Conservation (phyloP, 1,140 invertebrate species). For the Bombus impatiens region DNA sequence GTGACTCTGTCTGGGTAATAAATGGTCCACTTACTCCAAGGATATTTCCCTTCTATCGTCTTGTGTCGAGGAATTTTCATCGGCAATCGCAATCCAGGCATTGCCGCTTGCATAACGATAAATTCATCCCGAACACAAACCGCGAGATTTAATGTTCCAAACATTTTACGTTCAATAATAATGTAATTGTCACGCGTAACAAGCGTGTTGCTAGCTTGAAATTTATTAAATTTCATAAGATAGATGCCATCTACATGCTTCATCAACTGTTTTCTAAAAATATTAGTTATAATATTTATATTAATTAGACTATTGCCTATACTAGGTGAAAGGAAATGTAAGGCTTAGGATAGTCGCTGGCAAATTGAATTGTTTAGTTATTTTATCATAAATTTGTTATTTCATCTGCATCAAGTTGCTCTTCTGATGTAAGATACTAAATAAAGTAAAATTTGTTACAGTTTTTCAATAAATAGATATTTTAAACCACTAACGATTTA, state of each 20-base stretch:
- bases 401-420: background rate
- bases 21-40: conserved; percentile 22
- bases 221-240: background rate
- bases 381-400: background rate
- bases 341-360: no score
- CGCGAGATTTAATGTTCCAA: no score
- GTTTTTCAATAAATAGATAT: no score
- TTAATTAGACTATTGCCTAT: background rate
- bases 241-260: background rate
- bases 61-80: conserved; percentile 9
- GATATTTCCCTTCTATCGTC: conserved; percentile 18
- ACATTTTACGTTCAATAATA: background rate
- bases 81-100: background rate
- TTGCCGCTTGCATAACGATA: background rate
- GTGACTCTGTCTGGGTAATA: conserved; percentile 18
- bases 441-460: no score
- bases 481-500: no score
- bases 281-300: background rate
- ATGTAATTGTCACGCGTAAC: background rate
- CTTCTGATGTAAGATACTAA: no score
- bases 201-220: background rate
- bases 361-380: background rate
- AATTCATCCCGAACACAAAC: background rate
- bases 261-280: background rate
- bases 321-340: no score